phyloP scores from a whole-genome alignment of 2,888 invertebrate genomes.

The Archaeoteleia sp. region DNA sequence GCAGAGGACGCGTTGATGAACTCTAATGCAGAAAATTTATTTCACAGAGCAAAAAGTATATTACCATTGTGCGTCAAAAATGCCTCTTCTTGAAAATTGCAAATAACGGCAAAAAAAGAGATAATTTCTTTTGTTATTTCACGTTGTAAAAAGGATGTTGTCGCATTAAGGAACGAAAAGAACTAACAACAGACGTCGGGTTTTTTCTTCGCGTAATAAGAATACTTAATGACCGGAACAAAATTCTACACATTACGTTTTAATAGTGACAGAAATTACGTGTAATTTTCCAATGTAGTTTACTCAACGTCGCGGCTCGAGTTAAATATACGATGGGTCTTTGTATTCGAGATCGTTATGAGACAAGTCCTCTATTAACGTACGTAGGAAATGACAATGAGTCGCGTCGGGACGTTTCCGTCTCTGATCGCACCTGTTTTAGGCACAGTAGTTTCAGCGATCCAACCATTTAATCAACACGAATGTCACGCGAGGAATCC shows the following conservation, averaged over 20 bases:
- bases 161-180: background rate
- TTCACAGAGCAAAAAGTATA: background rate
- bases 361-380: slow-evolving; percentile 2
- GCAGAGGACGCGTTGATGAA: background rate
- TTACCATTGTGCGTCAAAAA: too few species aligned
- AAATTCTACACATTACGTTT: slow-evolving; percentile 14
- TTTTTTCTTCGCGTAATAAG: background rate
- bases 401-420: slow-evolving; percentile 9
- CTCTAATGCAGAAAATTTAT: background rate
- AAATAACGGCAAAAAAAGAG: background rate
- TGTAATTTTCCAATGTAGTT: slow-evolving; percentile 16
- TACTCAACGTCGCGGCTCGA: background rate
- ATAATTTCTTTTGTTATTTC: background rate
- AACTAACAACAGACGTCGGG: slow-evolving; percentile 1
- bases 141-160: background rate
- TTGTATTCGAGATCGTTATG: slow-evolving; percentile 14
- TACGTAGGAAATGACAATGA: slow-evolving; percentile 10
- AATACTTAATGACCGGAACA: slow-evolving; percentile 28
- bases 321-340: slow-evolving; percentile 13
- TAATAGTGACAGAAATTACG: slow-evolving; percentile 20
- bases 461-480: slow-evolving; percentile 1
- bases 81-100: background rate
- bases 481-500: slow-evolving; percentile 6
- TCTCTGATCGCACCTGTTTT: slow-evolving; percentile 12
- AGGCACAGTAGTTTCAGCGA: slow-evolving; percentile 3